Evolutionary conservation across 2,888 invertebrate species (phyloP).

Genomic region (Cheilosia soror): DNA sequence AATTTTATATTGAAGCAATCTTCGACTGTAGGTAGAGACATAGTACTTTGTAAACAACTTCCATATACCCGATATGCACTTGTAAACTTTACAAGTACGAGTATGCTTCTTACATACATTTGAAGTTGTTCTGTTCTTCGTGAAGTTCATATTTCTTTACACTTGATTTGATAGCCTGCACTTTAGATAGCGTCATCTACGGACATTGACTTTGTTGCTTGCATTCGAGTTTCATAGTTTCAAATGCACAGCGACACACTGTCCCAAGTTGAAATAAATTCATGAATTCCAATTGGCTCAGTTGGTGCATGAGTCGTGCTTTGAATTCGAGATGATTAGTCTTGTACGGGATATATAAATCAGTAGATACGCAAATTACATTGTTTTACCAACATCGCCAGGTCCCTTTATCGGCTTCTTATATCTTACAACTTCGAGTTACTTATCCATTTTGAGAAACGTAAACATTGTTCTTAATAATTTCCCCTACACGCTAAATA

Average conservation of each 20-base stretch:
- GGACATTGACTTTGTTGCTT: conserved; percentile 4
- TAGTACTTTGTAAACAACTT: too few species aligned
- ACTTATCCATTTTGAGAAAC: too few species aligned
- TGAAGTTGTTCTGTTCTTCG: neutral
- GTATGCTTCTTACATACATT: too few species aligned
- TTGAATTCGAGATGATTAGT: neutral
- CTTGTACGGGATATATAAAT: neutral
- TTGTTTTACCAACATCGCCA: neutral
- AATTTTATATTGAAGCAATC: neutral
- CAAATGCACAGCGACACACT: neutral
- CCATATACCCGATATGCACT: too few species aligned
- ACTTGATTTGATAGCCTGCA: neutral
- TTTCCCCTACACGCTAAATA: too few species aligned
- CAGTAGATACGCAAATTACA: neutral
- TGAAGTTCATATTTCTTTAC: neutral
- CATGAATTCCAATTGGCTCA: neutral
- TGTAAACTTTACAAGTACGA: too few species aligned
- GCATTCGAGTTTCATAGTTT: conserved; percentile 1
- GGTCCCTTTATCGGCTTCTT: neutral
- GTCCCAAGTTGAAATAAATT: neutral
- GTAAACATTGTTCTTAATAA: too few species aligned
- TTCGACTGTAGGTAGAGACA: too few species aligned
- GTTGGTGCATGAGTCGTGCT: neutral
- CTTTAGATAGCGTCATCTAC: neutral
- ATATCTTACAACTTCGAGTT: too few species aligned